Conservation (phyloP, 2,797 vertebrate genomes). For the Sylvilagus floridanus region DNA sequence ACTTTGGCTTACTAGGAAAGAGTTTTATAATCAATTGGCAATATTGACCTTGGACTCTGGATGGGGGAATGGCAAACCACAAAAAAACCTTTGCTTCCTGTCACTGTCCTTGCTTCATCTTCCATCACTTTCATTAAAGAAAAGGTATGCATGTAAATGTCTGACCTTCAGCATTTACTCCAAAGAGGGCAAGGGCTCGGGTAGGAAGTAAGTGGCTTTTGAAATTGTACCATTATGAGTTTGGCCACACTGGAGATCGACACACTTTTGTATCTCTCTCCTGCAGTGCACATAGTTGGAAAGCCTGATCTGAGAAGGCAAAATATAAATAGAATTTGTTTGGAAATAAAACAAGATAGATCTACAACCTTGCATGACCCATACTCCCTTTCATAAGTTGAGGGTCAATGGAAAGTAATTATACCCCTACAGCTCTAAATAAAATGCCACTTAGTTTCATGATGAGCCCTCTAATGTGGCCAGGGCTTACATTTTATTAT, state of each 20-base stretch:
- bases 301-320: not conserved
- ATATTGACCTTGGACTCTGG: not conserved
- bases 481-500: conserved; percentile 39
- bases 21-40: not conserved
- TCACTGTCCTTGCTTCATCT: not conserved
- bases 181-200: not conserved
- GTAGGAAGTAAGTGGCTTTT: not conserved
- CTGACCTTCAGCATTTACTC: not conserved
- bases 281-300: not conserved
- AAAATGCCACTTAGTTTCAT: conserved; percentile 62
- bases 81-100: not conserved
- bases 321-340: conserved; percentile 74
- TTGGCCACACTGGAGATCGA: not conserved
- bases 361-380: conserved; percentile 46
- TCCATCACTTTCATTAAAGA: not conserved
- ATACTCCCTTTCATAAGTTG: conserved; percentile 49
- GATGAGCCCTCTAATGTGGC: not conserved
- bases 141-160: not conserved
- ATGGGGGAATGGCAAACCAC: not conserved
- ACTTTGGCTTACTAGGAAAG: not conserved
- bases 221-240: not conserved
- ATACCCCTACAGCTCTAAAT: conserved; percentile 41
- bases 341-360: conserved; percentile 73
- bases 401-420: conserved; percentile 56
- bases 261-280: not conserved